Evolutionary conservation across 2,888 invertebrate species (phyloP).

Genomic region (Pardosa pseudoannulata): DNA sequence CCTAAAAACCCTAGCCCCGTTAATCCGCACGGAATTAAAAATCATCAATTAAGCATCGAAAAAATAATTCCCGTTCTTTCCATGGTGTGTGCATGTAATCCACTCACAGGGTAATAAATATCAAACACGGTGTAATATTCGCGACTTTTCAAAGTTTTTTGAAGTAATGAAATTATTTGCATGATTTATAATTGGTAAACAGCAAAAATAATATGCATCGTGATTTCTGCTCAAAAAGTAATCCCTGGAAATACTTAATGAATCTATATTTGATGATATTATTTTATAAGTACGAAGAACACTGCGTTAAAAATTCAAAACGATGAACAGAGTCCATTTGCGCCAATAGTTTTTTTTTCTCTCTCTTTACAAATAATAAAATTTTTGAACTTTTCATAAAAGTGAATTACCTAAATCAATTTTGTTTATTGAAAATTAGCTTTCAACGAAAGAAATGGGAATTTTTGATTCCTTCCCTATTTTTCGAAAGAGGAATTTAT

Average conservation of each 20-base stretch:
- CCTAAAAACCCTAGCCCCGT: constrained; percentile 28
- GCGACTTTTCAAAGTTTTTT: constrained; percentile 35
- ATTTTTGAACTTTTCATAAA: constrained; percentile 11
- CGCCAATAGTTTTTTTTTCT: not conserved
- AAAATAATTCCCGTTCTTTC: constrained; percentile 13
- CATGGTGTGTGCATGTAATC: constrained; percentile 31
- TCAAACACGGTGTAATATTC: constrained; percentile 34
- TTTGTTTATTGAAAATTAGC: not conserved
- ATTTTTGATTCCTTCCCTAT: not conserved
- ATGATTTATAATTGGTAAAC: constrained; percentile 60
- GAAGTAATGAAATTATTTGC: constrained; percentile 49
- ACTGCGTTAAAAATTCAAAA: constrained; percentile 56
- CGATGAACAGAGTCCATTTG: not conserved
- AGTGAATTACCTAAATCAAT: not conserved
- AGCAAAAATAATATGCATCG: constrained; percentile 40
- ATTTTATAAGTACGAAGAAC: constrained; percentile 21
- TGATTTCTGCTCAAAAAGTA: constrained; percentile 22
- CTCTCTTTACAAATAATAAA: not conserved
- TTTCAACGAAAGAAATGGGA: not conserved
- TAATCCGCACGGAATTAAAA: constrained; percentile 45
- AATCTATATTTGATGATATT: constrained; percentile 56
- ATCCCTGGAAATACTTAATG: constrained; percentile 13
- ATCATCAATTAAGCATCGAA: constrained; percentile 64
- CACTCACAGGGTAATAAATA: constrained; percentile 56
- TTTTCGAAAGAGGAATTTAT: not conserved